A percentile compares a stretch with the other conserved stretches of the same genome.
Evolutionary conservation across 2,113 vertebrate genomes (phyloP).

Genomic region (Gymnorhina tibicen): DNA sequence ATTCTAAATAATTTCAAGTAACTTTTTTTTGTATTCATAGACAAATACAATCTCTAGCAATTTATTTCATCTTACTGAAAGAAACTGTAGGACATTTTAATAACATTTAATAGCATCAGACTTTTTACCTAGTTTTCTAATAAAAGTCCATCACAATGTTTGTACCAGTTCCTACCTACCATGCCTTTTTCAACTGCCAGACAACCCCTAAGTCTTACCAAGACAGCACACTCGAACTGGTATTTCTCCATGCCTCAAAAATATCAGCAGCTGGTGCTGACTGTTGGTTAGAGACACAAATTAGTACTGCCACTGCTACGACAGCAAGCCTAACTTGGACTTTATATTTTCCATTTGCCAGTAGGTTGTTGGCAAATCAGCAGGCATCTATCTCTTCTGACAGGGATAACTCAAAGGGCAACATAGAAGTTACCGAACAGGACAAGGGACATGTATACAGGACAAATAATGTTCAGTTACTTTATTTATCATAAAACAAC

Average conservation of each 20-base stretch:
- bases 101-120: neutral
- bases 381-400: neutral
- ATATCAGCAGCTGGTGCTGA: neutral
- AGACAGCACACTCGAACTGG: neutral
- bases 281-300: neutral
- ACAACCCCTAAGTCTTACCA: neutral
- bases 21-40: neutral
- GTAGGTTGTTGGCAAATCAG: neutral
- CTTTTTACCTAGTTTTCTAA: neutral
- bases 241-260: neutral
- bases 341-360: neutral
- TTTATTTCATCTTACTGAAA: neutral
- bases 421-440: neutral
- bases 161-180: neutral
- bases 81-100: neutral
- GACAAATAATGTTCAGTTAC: neutral
- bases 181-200: neutral
- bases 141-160: neutral
- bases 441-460: neutral
- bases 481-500: neutral
- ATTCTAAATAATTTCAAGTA: neutral
- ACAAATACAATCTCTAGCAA: neutral
- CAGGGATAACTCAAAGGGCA: neutral
- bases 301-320: neutral
- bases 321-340: neutral